Base-by-base conservation (phyloP, 2,113 vertebrate genomes). In the Tychaedon coryphoeus region DNA sequence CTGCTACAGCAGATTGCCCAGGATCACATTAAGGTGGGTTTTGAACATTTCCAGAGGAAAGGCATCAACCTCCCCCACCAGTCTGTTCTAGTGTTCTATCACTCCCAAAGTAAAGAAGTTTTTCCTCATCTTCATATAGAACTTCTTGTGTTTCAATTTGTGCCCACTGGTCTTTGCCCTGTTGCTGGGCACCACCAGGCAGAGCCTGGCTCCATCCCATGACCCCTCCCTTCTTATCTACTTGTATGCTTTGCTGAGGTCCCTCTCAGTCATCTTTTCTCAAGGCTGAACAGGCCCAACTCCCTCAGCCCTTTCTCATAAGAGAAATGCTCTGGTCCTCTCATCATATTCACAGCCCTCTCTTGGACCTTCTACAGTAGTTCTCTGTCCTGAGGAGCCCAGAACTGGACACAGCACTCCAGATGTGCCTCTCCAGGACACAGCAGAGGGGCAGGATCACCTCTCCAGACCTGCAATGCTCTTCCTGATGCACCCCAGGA, bases 191-290 rank as follows among this genome's bases (percentile, higher is more conserved):
- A 60, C 19, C 12, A 25, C 17, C 5, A 9, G 8, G 4, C 3
- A 5, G 19, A 61, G 54, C 31, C 38, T 12, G 19, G n/a, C 19
- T 38, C n/a, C 29, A 34, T 34, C 5, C 40, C 47, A 25, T 61
- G 47, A 15, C 10, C 40, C 3, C 4, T 61, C 9, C 24, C 17
- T 54, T 89, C 77, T 48, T 48, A 69, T 17, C 6, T 7, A 34
- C 9, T 40, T 34, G 3, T 7, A 10, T 25, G 19, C 6, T 15
- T 22, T 67, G n/a, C 5, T 18, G 4, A 61, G 14, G 6, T 25
- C 13, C 11, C 9, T 25, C 26, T 53, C 45, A 40, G 28, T 0
- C 0, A 0, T 25, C 14, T 53, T 33, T 38, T 74, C 19, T 47
- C 6, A 2, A 25, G 19, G 13, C 8, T 60, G 38, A 38, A 20